A percentile compares a stretch with the other conserved stretches of the same genome.
phyloP scores from a whole-genome alignment of 1,140 invertebrate genomes.

The Euwallacea fornicatus region DNA sequence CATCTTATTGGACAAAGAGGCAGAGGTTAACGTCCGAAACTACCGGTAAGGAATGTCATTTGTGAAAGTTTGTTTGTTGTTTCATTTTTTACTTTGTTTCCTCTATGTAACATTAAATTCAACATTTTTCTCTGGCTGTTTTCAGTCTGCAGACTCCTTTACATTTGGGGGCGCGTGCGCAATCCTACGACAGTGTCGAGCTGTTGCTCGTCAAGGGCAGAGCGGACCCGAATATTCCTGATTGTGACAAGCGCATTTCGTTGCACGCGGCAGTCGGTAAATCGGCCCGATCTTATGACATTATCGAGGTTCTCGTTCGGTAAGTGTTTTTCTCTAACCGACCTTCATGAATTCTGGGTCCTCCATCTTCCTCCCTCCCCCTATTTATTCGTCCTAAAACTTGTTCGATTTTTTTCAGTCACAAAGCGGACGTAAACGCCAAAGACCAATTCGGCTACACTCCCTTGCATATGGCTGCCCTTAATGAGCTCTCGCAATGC shows the following conservation, averaged over 20 bases:
- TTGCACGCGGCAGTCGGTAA: slow-evolving; percentile 78
- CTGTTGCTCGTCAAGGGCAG: slow-evolving; percentile 69
- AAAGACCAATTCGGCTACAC: slow-evolving; percentile 89
- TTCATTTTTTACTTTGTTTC: too few relatives aligned
- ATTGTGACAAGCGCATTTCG: slow-evolving; percentile 75
- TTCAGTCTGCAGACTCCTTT: slow-evolving; percentile 69
- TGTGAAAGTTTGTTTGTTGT: neutral
- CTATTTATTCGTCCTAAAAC: too few relatives aligned
- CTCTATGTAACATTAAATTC: neutral
- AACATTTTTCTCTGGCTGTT: slow-evolving; percentile 1
- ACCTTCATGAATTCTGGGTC: neutral
- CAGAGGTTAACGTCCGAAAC: slow-evolving; percentile 70
- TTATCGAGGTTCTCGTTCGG: slow-evolving; percentile 69
- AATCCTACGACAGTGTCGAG: slow-evolving; percentile 77
- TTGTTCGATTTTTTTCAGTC: slow-evolving; percentile 52
- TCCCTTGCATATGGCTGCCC: slow-evolving; percentile 82
- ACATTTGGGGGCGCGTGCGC: slow-evolving; percentile 74
- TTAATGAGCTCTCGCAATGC: slow-evolving; percentile 81
- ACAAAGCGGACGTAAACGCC: slow-evolving; percentile 80
- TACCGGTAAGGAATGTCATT: slow-evolving; percentile 53
- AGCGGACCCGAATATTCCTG: slow-evolving; percentile 72
- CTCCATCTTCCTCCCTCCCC: too few relatives aligned
- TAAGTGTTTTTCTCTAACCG: neutral
- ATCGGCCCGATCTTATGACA: slow-evolving; percentile 72
- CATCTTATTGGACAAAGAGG: slow-evolving; percentile 70